Evolutionary conservation across 2,797 vertebrate genomes (phyloP).

Genomic region (Dallia pectoralis): DNA sequence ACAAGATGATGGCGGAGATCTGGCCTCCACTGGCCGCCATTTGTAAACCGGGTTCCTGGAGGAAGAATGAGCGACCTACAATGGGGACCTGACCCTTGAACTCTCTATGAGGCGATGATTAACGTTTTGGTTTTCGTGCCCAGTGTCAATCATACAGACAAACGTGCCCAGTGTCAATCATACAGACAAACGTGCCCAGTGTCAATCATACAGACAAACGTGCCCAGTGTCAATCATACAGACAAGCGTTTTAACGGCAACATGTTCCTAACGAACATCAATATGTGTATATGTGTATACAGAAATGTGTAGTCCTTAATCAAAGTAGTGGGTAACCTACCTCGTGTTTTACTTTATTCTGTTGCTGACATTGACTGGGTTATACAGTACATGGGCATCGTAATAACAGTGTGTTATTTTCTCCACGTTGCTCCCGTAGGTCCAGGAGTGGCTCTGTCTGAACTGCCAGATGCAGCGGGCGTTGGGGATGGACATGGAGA

Average conservation of each 20-base stretch:
- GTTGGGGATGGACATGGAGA: slow-evolving; percentile 98
- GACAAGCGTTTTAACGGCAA: slow-evolving; percentile 12
- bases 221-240: slow-evolving; percentile 43
- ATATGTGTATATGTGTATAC: neutral
- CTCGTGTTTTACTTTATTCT: neutral
- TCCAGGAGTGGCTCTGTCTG: slow-evolving; percentile 97
- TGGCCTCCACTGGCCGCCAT: no score
- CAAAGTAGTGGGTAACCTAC: neutral
- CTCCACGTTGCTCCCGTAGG: slow-evolving; percentile 66
- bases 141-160: slow-evolving; percentile 44
- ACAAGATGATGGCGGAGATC: slow-evolving; percentile 30
- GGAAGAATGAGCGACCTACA: neutral
- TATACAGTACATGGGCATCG: neutral
- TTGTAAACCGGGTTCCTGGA: neutral
- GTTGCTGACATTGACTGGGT: neutral
- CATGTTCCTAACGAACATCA: neutral
- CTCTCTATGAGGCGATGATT: neutral
- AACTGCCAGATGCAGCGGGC: slow-evolving; percentile 99
- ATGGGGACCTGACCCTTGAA: neutral
- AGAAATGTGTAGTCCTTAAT: neutral
- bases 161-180: slow-evolving; percentile 34
- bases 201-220: slow-evolving; percentile 41
- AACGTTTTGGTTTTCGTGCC: slow-evolving; percentile 24
- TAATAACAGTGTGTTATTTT: slow-evolving; percentile 2
- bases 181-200: slow-evolving; percentile 32